A percentile compares a stretch with the other conserved stretches of the same genome.
Evolutionary conservation across 2,888 invertebrate genomes (phyloP).

Genomic region (Drosophila mimica): DNA sequence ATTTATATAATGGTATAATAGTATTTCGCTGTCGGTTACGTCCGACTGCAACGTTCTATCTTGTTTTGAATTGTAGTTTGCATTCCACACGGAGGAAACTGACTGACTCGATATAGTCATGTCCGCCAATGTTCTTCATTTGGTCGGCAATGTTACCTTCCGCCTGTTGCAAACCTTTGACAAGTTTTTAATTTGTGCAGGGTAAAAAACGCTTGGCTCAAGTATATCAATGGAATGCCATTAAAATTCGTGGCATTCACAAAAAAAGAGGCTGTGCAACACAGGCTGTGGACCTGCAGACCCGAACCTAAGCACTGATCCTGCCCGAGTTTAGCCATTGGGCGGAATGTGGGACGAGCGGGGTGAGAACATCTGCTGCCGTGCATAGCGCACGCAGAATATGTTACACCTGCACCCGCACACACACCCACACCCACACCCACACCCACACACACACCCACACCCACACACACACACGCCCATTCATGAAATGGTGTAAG

Average conservation of each 20-base stretch:
- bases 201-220: constrained; percentile 34
- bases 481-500: constrained; percentile 39
- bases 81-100: not conserved
- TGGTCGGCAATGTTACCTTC: not conserved
- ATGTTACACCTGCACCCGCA: constrained; percentile 35
- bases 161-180: not conserved
- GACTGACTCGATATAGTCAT: not conserved
- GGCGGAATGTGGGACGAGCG: not conserved
- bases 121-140: not conserved
- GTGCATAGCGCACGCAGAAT: constrained; percentile 57
- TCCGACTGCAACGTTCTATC: no score
- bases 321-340: constrained; percentile 1
- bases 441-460: constrained; percentile 23
- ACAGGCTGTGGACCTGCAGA: constrained; percentile 21
- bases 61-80: not conserved
- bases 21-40: no score
- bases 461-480: no score
- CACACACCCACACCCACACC: constrained; percentile 1
- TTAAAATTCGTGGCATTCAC: constrained; percentile 66
- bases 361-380: constrained; percentile 63
- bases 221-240: constrained; percentile 76
- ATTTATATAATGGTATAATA: no score
- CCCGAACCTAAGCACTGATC: constrained; percentile 3
- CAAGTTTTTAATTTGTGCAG: not conserved
- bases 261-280: constrained; percentile 5